Percentiles rank a stretch among this genome's conserved stretches.
phyloP scores from a whole-genome alignment of 2,797 vertebrate species.

The Neostethus bicornis region DNA sequence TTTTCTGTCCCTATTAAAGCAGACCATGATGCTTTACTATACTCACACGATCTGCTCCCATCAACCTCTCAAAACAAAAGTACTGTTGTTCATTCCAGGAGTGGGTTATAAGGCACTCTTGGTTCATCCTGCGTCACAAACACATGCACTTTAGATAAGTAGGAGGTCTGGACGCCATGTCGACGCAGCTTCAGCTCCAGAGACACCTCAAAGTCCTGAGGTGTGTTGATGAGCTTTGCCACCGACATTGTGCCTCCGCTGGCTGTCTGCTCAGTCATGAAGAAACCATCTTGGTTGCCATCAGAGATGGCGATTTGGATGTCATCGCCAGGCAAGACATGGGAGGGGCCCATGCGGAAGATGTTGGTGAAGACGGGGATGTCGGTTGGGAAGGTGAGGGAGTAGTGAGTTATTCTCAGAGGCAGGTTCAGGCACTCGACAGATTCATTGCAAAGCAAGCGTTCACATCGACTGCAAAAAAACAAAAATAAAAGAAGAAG shows the following conservation, averaged over 20 bases:
- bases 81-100: slow-evolving; percentile 53
- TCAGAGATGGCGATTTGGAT: slow-evolving; percentile 89
- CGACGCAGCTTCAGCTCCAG: slow-evolving; percentile 90
- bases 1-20: slow-evolving; percentile 8
- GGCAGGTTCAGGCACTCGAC: slow-evolving; percentile 93
- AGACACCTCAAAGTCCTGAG: slow-evolving; percentile 91
- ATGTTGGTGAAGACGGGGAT: slow-evolving; percentile 91
- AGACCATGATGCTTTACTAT: neutral
- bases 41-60: neutral
- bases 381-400: slow-evolving; percentile 98
- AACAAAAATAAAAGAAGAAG: slow-evolving; percentile 29
- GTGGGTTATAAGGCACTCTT: slow-evolving; percentile 56
- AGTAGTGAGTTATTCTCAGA: slow-evolving; percentile 97
- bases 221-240: slow-evolving; percentile 82
- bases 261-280: slow-evolving; percentile 83
- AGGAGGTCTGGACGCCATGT: slow-evolving; percentile 84
- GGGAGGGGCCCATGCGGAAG: slow-evolving; percentile 98
- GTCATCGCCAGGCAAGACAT: slow-evolving; percentile 85
- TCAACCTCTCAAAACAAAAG: neutral
- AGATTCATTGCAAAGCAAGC: slow-evolving; percentile 97
- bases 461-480: slow-evolving; percentile 96
- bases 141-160: slow-evolving; percentile 90
- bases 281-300: slow-evolving; percentile 92
- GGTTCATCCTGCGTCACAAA: slow-evolving; percentile 89
- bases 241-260: slow-evolving; percentile 89